Evolutionary conservation across 2,888 invertebrate genomes (phyloP).

Genomic region (Meganola albula): DNA sequence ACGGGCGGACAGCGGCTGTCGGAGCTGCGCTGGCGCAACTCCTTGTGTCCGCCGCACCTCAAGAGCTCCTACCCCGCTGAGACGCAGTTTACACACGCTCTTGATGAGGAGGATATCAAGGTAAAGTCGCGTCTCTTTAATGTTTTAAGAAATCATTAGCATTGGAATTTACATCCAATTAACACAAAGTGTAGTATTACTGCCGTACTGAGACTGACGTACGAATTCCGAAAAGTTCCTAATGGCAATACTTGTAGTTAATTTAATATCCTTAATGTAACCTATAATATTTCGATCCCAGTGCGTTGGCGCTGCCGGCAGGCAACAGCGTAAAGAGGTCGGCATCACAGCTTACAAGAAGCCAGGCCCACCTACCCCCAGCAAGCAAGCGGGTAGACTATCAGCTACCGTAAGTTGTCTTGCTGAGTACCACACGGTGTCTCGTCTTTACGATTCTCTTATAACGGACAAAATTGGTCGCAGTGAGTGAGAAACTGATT

Average conservation of each 20-base stretch:
- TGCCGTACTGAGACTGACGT: too few relatives aligned
- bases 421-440: too few relatives aligned
- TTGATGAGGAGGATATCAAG: conserved; percentile 71
- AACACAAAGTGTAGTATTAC: too few relatives aligned
- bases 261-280: too few relatives aligned
- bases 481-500: too few relatives aligned
- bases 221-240: too few relatives aligned
- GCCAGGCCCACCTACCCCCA: conserved; percentile 92
- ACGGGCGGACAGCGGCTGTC: conserved; percentile 64
- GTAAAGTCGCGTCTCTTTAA: conserved; percentile 27
- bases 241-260: too few relatives aligned
- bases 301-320: conserved; percentile 36
- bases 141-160: too few relatives aligned
- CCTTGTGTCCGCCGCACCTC: conserved; percentile 89
- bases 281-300: conserved; percentile 11
- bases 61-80: conserved; percentile 91
- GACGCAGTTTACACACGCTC: conserved; percentile 79
- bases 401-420: conserved; percentile 81
- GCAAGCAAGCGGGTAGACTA: conserved; percentile 86
- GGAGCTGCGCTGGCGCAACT: conserved; percentile 87
- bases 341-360: conserved; percentile 88
- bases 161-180: too few relatives aligned
- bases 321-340: conserved; percentile 72
- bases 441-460: too few relatives aligned
- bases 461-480: too few relatives aligned